A percentile compares a stretch with the other conserved stretches of the same genome.
Evolutionary conservation across 2,797 vertebrate genomes (phyloP).

Genomic region (Pipistrellus kuhlii): DNA sequence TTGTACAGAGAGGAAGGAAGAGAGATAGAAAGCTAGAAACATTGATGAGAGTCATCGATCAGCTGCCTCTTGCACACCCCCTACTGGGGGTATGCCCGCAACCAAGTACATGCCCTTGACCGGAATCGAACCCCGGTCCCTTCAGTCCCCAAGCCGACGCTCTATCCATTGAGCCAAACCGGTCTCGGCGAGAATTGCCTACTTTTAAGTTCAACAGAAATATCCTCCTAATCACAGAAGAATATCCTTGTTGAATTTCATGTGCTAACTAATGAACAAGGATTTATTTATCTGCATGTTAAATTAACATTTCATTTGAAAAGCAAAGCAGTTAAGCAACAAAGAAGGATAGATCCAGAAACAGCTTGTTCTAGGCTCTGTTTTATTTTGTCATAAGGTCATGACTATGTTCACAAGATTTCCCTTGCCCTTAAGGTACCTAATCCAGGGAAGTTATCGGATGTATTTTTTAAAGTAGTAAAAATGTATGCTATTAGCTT

Average conservation of each 20-base stretch:
- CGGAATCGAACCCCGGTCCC: too few relatives aligned
- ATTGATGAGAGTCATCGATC: too few relatives aligned
- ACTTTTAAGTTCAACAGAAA: not conserved
- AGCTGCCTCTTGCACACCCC: too few relatives aligned
- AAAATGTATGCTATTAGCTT: not conserved
- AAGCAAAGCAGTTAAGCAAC: constrained; percentile 3
- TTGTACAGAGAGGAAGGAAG: too few relatives aligned
- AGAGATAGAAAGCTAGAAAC: too few relatives aligned
- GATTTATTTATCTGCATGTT: not conserved
- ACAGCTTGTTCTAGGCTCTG: not conserved
- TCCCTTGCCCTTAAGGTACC: constrained; percentile 3
- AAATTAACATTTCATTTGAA: constrained; percentile 41
- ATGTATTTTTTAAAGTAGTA: not conserved
- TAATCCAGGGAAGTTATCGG: constrained; percentile 28
- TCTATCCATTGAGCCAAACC: too few relatives aligned
- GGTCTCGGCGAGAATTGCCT: not conserved
- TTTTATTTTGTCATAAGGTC: constrained; percentile 42
- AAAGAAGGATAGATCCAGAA: constrained; percentile 13
- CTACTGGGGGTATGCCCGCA: too few relatives aligned
- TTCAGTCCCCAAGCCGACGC: too few relatives aligned
- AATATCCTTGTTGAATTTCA: constrained; percentile 35
- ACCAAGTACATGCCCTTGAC: too few relatives aligned
- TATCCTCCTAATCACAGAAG: not conserved
- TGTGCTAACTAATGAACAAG: constrained; percentile 43
- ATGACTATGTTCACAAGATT: constrained; percentile 23